Evolutionary conservation across 1,140 invertebrate genomes (phyloP).

Genomic region (Drosophila carrolli): DNA sequence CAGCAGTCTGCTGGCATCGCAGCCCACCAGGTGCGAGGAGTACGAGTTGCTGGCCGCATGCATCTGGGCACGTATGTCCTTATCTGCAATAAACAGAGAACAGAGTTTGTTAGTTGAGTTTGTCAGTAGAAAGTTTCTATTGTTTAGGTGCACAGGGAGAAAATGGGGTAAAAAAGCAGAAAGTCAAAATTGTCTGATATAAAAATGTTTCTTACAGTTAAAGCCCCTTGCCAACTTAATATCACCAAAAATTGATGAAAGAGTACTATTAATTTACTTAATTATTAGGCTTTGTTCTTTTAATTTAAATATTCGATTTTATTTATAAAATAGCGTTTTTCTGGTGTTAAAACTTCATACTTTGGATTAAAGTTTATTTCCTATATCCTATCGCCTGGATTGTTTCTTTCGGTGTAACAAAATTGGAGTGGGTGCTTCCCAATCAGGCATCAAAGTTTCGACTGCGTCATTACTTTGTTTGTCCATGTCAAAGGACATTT

Average conservation of each 20-base stretch:
- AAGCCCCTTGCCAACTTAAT: no score
- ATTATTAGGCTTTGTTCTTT: no score
- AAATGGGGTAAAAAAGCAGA: not conserved
- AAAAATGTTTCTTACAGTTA: no score
- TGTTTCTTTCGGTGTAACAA: slow-evolving; percentile 4
- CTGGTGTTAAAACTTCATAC: no score
- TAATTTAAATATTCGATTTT: no score
- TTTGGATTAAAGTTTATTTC: no score
- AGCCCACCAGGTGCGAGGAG: slow-evolving; percentile 74
- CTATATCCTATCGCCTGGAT: no score
- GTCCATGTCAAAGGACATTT: slow-evolving; percentile 56
- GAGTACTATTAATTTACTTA: no score
- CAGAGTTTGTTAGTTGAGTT: slow-evolving; percentile 44
- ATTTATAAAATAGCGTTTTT: no score
- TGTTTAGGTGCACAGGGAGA: slow-evolving; percentile 3
- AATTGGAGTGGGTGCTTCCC: not conserved
- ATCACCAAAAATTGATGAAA: no score
- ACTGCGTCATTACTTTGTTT: slow-evolving; percentile 47
- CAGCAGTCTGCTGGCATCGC: slow-evolving; percentile 63
- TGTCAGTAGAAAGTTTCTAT: slow-evolving; percentile 18
- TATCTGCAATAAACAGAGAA: slow-evolving; percentile 67
- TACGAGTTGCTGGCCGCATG: slow-evolving; percentile 63
- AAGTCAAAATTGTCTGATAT: no score
- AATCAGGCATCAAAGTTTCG: slow-evolving; percentile 43
- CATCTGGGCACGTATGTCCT: slow-evolving; percentile 80